Evolutionary conservation across 2,797 vertebrate species (phyloP), one percentile per base, ranked within the genome.

Genomic region (Danio aesculapii): DNA sequence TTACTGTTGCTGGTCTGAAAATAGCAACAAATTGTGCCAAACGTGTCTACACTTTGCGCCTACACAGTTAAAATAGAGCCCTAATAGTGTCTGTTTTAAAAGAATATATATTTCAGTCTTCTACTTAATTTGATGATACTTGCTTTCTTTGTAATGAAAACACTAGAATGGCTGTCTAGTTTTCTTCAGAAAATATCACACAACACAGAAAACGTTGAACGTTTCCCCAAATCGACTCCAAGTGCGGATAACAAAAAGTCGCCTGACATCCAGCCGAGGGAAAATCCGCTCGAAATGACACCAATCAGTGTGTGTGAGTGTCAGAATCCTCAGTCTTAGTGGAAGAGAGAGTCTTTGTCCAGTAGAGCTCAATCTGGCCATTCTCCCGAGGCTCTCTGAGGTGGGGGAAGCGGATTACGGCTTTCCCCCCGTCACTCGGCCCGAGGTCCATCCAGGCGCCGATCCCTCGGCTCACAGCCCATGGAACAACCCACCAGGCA

Each of bases 401-500:
- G 81, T 83, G 87, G 89, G 76, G 80, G 70, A 84, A 89, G 90
- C 82, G 88, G 90, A 93, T 94, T 94, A 93, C 92, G 91, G 92
- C 87, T 90, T 88, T 92, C 91, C 90, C 92, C 30, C 89, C 84
- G 88, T 91, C 93, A 91, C 90, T 85, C 87, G 90, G 92, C 93
- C 92, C 92, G 90, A 91, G 91, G 92, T 91, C 92, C 89, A 89
- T 91, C 89, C 91, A 89, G 89, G 86, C 91, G 84, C 88, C 86
- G 88, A 85, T 90, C 89, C 87, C 85, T 85, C 17, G 88, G 83
- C 88, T 90, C 90, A 91, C 89, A 89, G 82, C 91, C 90, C 84
- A 76, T 84, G 86, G 89, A 91, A 88, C 89, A 92, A 91, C 91
- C 91, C 92, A 93, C 91, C 89, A 93, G 91, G 91, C 91, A 88